phyloP scores from a whole-genome alignment of 1,140 invertebrate genomes.

The Dysdera silvatica region DNA sequence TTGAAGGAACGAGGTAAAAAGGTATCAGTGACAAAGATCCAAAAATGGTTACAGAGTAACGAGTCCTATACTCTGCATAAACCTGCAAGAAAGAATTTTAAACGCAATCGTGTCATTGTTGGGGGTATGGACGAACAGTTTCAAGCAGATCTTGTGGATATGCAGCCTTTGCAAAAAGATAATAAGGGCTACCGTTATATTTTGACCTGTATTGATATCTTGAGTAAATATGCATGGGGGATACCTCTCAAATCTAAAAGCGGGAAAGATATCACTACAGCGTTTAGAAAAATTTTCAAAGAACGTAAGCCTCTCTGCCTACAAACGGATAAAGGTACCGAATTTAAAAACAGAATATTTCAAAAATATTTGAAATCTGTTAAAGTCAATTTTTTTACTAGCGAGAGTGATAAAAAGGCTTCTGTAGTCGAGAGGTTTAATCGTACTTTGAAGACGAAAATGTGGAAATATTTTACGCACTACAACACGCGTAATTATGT shows the following conservation, averaged over 20 bases:
- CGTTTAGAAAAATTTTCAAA: conserved; percentile 27
- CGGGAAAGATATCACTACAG: neutral
- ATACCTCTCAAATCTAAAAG: conserved; percentile 31
- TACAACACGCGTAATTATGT: conserved; percentile 43
- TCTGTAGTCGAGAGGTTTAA: conserved; percentile 46
- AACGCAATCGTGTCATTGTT: neutral
- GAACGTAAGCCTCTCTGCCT: neutral
- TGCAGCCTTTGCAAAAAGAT: conserved; percentile 20
- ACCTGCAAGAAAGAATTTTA: conserved; percentile 32
- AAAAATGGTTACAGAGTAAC: conserved; percentile 30
- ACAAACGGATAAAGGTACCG: conserved; percentile 27
- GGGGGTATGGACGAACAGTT: conserved; percentile 31
- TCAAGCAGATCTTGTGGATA: conserved; percentile 36
- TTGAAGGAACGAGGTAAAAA: neutral
- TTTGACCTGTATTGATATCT: conserved; percentile 34
- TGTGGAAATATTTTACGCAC: conserved; percentile 45
- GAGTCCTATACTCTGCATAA: conserved; percentile 36
- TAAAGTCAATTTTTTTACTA: conserved; percentile 45
- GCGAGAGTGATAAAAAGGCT: conserved; percentile 45
- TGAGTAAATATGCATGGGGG: conserved; percentile 33
- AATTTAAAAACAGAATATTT: conserved; percentile 33
- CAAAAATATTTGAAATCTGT: conserved; percentile 37
- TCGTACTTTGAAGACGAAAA: conserved; percentile 45
- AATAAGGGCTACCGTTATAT: conserved; percentile 33
- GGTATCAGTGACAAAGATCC: neutral